A percentile compares a stretch with the other conserved stretches of the same genome.
These are phyloP conservation scores for Dicentrarchus labrax DNA, from an alignment of 2,113 vertebrate genomes.

Conservation along the genomic window DNA sequence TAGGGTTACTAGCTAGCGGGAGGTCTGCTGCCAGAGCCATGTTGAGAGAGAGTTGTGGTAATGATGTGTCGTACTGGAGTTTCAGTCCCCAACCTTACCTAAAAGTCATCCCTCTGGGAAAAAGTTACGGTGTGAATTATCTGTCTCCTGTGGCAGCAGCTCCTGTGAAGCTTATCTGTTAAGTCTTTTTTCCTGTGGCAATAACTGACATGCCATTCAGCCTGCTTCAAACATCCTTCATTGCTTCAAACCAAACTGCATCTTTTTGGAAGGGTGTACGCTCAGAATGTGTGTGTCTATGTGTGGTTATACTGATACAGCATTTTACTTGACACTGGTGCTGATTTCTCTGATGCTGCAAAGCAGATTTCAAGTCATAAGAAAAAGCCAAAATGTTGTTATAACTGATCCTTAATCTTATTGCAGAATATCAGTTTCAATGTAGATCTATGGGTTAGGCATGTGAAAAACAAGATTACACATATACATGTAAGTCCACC, in stretches of 20 bases:
- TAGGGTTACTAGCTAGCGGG: no score
- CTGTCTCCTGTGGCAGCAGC: no score
- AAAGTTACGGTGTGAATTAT: no score
- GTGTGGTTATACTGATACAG: not conserved
- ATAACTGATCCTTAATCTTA: not conserved
- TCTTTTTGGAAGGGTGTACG: not conserved
- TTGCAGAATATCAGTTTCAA: not conserved
- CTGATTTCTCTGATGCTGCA: not conserved
- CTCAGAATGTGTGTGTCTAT: not conserved
- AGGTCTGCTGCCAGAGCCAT: no score
- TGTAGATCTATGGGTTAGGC: not conserved
- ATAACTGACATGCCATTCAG: no score
- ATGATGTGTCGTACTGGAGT: no score
- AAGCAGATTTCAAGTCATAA: not conserved
- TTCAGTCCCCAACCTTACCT: no score
- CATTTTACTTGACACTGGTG: not conserved
- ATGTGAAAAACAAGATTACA: not conserved
- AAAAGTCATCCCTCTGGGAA: no score
- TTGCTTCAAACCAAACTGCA: not conserved
- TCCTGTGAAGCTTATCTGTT: no score
- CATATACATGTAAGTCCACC: not conserved
- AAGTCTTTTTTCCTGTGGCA: no score
- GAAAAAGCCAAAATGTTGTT: not conserved
- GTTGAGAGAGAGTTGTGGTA: no score
- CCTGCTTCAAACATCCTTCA: not conserved